Conservation (phyloP, 2,888 invertebrate genomes). For the Diabrotica balteata region DNA sequence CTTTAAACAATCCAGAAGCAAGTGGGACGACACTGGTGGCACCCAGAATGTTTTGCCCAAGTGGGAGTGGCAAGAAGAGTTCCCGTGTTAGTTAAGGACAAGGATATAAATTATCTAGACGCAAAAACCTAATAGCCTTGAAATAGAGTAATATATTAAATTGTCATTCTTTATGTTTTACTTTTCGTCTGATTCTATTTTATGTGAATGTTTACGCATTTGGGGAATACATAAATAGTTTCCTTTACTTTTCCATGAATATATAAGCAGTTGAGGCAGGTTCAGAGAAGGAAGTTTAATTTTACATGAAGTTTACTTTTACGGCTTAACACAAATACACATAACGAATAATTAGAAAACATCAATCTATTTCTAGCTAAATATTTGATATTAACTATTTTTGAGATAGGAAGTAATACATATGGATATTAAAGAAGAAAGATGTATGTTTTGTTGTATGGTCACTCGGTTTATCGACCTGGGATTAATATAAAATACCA, state of each 20-base stretch:
- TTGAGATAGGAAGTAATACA: too few relatives aligned
- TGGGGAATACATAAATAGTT: slow-evolving; percentile 17
- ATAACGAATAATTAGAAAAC: too few relatives aligned
- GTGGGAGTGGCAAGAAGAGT: slow-evolving; percentile 13
- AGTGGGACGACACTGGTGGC: too few relatives aligned
- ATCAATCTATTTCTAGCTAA: too few relatives aligned
- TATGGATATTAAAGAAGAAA: too few relatives aligned
- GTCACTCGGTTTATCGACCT: too few relatives aligned
- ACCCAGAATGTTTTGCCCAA: not conserved
- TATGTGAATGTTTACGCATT: slow-evolving; percentile 33
- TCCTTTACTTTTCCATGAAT: slow-evolving; percentile 2
- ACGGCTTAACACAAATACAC: too few relatives aligned
- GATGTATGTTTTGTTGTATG: too few relatives aligned
- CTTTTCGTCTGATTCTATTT: slow-evolving; percentile 32
- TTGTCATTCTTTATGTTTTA: slow-evolving; percentile 27
- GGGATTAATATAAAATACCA: too few relatives aligned
- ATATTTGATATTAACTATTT: too few relatives aligned
- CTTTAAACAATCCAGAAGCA: too few relatives aligned
- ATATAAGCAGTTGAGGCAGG: too few relatives aligned
- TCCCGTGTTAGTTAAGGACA: slow-evolving; percentile 24
- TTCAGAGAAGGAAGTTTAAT: not conserved
- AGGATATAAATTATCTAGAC: slow-evolving; percentile 33
- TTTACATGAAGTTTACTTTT: not conserved
- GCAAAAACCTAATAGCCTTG: slow-evolving; percentile 35
- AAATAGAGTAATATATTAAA: slow-evolving; percentile 39